Evolutionary conservation across 92 coral and sea anemone genomes (phyloP).

Genomic region (Parazoanthus darwini): DNA sequence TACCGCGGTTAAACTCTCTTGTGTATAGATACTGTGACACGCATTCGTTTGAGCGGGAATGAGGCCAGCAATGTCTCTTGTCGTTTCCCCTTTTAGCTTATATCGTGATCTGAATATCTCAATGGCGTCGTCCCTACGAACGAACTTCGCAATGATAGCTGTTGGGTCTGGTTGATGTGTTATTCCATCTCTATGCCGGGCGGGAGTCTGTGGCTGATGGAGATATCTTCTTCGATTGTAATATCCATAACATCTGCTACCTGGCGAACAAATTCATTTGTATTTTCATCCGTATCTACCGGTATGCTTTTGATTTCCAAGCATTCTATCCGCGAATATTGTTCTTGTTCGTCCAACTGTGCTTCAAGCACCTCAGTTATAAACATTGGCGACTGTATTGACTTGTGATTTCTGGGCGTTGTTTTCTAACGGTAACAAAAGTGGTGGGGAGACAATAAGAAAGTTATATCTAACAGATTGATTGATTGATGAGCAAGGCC

Average conservation of each 20-base stretch:
- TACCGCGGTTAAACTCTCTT: conserved; percentile 1
- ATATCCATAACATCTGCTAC: conserved; percentile 34
- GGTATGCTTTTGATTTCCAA: not conserved
- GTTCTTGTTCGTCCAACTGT: conserved; percentile 7
- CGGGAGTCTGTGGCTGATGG: conserved; percentile 36
- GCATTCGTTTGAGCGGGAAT: not conserved
- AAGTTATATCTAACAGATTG: too few relatives aligned
- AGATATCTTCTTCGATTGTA: conserved; percentile 13
- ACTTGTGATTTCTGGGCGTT: conserved; percentile 15
- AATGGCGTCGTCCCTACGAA: conserved; percentile 31
- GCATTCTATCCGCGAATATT: conserved; percentile 3
- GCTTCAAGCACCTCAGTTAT: not conserved
- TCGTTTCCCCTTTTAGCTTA: conserved; percentile 20
- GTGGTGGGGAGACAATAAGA: too few relatives aligned
- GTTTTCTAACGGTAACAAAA: not conserved
- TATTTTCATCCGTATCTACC: not conserved
- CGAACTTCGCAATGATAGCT: conserved; percentile 21
- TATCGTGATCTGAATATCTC: conserved; percentile 27
- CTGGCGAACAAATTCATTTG: conserved; percentile 3
- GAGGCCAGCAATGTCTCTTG: conserved; percentile 19
- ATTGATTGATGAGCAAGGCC: too few relatives aligned
- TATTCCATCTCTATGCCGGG: not conserved
- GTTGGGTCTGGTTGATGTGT: conserved; percentile 26
- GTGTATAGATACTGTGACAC: not conserved
- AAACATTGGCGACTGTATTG: too few relatives aligned